phyloP scores from a whole-genome alignment of 2,888 invertebrate genomes.

The Phalera bucephala region DNA sequence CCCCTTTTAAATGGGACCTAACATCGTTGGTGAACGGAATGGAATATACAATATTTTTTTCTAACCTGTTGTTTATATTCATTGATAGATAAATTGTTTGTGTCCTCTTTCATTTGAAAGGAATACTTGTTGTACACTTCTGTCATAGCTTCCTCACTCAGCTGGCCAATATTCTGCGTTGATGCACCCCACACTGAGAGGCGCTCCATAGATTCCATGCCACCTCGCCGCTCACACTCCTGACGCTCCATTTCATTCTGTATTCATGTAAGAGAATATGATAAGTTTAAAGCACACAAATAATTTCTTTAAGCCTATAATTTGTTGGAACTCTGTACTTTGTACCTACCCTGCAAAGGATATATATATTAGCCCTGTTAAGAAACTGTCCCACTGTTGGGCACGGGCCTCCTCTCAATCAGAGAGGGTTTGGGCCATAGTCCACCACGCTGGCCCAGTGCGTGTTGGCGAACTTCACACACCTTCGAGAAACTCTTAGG shows the following conservation, averaged over 20 bases:
- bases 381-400: no score
- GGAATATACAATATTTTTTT: no score
- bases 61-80: constrained; percentile 60
- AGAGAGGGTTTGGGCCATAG: no score
- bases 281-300: neutral
- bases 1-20: no score
- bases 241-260: constrained; percentile 55
- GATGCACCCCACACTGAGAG: constrained; percentile 51
- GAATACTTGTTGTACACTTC: constrained; percentile 72
- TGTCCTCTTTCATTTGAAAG: constrained; percentile 63
- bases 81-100: constrained; percentile 63
- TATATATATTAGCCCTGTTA: no score
- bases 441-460: no score
- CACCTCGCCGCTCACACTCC: constrained; percentile 50
- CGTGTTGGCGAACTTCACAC: no score
- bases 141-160: constrained; percentile 67
- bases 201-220: constrained; percentile 65
- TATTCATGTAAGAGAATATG: constrained; percentile 9
- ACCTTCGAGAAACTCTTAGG: no score
- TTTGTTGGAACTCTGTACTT: neutral
- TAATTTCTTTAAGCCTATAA: neutral
- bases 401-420: no score
- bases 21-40: no score
- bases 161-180: constrained; percentile 45
- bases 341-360: no score